Conservation (phyloP, 2,113 vertebrate species). For the Gorsachius goisagi region DNA sequence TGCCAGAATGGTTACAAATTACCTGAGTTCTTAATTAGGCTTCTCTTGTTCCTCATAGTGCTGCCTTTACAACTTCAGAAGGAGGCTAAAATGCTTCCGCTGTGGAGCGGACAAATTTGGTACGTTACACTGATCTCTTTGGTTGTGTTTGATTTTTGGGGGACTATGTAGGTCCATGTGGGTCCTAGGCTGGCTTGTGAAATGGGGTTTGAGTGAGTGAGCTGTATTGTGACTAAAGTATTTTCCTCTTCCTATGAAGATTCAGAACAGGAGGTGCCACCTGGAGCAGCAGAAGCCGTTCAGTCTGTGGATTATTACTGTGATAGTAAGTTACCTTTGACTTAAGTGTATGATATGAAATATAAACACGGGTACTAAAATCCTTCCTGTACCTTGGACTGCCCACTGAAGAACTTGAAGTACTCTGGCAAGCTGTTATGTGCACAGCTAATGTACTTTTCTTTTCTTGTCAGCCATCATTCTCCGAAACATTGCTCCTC, state of each 20-base stretch:
- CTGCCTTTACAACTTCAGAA: conserved; percentile 99
- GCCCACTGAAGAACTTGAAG: background rate
- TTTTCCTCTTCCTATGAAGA: conserved; percentile 68
- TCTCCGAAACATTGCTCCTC: conserved; percentile 92
- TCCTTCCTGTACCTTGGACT: background rate
- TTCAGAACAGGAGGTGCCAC: conserved; percentile 80
- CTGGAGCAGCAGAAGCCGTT: conserved; percentile 84
- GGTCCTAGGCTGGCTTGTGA: background rate
- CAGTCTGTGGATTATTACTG: conserved; percentile 93
- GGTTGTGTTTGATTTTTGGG: background rate
- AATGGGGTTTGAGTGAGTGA: background rate
- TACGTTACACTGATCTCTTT: conserved; percentile 71
- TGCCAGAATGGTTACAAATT: background rate
- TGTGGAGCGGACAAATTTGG: conserved; percentile 96
- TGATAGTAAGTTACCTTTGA: conserved; percentile 85
- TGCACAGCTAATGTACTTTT: background rate
- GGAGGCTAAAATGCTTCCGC: conserved; percentile 99
- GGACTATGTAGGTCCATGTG: accelerated
- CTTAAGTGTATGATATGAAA: background rate
- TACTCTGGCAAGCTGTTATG: background rate
- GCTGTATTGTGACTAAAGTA: background rate
- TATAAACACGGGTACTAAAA: background rate
- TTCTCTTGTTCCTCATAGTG: conserved; percentile 86
- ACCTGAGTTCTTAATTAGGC: background rate
- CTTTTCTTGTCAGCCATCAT: conserved; percentile 85